These are phyloP conservation scores for Caenorhabditis auriculariae DNA, from an alignment of 2,888 invertebrate species.

Conservation along the genomic window DNA sequence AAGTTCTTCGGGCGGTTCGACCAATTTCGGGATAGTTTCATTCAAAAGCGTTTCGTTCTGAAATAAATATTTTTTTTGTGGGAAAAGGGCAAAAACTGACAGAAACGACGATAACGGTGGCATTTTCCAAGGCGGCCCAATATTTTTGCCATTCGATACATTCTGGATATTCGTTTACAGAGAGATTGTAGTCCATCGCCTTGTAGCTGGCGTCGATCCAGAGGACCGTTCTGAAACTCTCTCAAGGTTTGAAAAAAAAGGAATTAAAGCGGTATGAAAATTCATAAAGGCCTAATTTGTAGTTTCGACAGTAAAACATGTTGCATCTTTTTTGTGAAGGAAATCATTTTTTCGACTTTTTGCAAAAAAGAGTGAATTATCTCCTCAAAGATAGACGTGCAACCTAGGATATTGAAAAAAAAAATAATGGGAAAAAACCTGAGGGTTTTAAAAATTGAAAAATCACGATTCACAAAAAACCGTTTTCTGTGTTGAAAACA, in stretches of 20 bases:
- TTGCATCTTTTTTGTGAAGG: too few relatives aligned
- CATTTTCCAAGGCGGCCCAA: conserved; percentile 29
- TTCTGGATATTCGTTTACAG: conserved; percentile 43
- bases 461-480: too few relatives aligned
- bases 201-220: conserved; percentile 59
- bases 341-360: too few relatives aligned
- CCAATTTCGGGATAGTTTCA: conserved; percentile 14
- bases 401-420: too few relatives aligned
- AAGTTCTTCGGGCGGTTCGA: conserved; percentile 26
- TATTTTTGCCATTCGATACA: conserved; percentile 55
- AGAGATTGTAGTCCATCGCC: conserved; percentile 50
- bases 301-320: background rate
- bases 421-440: too few relatives aligned
- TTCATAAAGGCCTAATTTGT: background rate
- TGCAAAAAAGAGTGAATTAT: too few relatives aligned
- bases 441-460: too few relatives aligned
- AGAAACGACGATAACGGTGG: background rate
- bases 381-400: too few relatives aligned
- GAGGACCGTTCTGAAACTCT: conserved; percentile 33
- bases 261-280: too few relatives aligned
- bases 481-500: too few relatives aligned
- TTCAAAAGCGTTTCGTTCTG: conserved; percentile 7
- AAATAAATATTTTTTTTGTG: conserved; percentile 5
- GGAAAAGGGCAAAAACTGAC: background rate
- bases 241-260: background rate